Percentiles rank a stretch among this genome's conserved stretches.
phyloP scores from a whole-genome alignment of 2,888 invertebrate species.

The Dendrolimus houi region DNA sequence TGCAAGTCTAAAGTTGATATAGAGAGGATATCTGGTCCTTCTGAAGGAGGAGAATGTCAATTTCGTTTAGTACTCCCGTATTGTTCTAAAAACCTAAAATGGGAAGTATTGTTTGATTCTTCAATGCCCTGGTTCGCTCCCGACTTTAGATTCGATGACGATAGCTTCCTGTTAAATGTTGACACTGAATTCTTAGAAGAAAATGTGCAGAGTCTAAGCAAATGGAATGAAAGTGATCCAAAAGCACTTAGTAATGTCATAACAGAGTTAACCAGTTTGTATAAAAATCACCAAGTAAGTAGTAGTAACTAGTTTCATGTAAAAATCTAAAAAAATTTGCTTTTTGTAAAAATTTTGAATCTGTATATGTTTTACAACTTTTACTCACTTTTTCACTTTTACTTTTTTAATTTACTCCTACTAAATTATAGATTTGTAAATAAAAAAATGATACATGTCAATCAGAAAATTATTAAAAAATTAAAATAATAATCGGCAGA shows the following conservation, averaged over 20 bases:
- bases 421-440: too few relatives aligned
- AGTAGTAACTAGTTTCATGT: not conserved
- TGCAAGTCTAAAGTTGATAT: conserved; percentile 66
- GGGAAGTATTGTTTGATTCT: conserved; percentile 83
- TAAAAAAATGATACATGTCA: too few relatives aligned
- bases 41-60: conserved; percentile 62
- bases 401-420: too few relatives aligned
- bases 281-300: conserved; percentile 79
- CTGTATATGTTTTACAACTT: too few relatives aligned
- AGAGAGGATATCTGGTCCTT: conserved; percentile 48
- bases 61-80: conserved; percentile 82
- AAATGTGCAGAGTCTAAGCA: conserved; percentile 75
- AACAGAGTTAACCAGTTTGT: conserved; percentile 76
- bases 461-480: too few relatives aligned
- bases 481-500: too few relatives aligned
- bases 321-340: too few relatives aligned
- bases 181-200: conserved; percentile 69
- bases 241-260: conserved; percentile 77
- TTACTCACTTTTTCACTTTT: too few relatives aligned
- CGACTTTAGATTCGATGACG: conserved; percentile 85
- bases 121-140: conserved; percentile 80
- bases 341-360: too few relatives aligned
- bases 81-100: conserved; percentile 79
- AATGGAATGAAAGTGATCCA: conserved; percentile 79
- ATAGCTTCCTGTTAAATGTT: conserved; percentile 77